Evolutionary conservation across 2,797 vertebrate genomes (phyloP).

Genomic region (Tokudaia tokunoshimensis): DNA sequence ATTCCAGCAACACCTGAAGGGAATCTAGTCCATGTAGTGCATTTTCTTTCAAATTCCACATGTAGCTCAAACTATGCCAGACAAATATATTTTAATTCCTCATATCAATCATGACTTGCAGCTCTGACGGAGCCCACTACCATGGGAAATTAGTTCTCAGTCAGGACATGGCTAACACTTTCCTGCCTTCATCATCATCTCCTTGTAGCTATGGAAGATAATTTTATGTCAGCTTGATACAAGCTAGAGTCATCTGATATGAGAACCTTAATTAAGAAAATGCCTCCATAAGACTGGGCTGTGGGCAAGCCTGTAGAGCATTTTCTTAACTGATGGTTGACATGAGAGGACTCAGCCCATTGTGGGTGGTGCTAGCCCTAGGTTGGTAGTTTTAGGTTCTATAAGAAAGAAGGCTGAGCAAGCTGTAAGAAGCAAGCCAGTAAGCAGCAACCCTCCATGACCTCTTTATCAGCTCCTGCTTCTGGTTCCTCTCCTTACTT

Average conservation of each 20-base stretch:
- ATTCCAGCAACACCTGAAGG: neutral
- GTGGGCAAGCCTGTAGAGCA: neutral
- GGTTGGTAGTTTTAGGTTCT: too few species aligned
- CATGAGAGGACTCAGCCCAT: too few species aligned
- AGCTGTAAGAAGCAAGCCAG: neutral
- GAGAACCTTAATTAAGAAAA: neutral
- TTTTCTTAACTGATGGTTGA: neutral
- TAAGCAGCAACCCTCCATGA: neutral
- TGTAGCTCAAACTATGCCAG: neutral
- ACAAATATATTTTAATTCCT: neutral
- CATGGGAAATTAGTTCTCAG: neutral
- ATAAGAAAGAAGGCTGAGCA: neutral
- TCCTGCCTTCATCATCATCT: neutral
- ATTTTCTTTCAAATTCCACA: neutral
- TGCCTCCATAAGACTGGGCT: neutral
- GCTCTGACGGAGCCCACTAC: neutral
- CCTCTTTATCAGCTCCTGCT: neutral
- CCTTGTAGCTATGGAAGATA: neutral
- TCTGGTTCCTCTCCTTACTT: neutral
- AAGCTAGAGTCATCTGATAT: neutral
- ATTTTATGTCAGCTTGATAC: neutral
- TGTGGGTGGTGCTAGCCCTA: neutral
- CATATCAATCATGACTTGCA: neutral
- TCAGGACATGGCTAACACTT: neutral
- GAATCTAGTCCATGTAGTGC: neutral